Base-by-base conservation (phyloP, 2,113 vertebrate genomes). In the Mola mola region DNA sequence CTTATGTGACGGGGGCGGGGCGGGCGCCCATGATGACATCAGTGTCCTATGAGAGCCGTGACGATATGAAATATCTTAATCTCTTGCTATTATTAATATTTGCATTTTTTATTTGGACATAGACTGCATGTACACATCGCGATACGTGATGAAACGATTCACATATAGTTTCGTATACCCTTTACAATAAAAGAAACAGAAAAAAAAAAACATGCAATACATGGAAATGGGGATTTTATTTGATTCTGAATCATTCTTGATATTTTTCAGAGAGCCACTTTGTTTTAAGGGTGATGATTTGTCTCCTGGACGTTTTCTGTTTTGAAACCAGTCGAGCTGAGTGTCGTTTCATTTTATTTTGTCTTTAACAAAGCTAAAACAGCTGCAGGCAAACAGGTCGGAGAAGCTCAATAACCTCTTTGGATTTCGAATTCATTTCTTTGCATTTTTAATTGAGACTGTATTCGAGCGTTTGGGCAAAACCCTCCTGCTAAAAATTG, bases 101-200 rank as follows among this genome's bases (percentile, higher is more conserved):
- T 88, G 74, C 87, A 79, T 85, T 83, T n/a, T 84, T 84, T 68
- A 87, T 88, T 88, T 87, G 86, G 87, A 88, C 79, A 90, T 75
- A 88, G 88, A 86, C 86, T 92, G 92, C 91, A 92, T 92, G 92
- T 91, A 91, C 91, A 87, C 82, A 85, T 84, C 88, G 88, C 87
- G 88, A 89, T 87, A 85, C 82, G 81, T 79, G 83, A 89, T 72
- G 70, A 87, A 87, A 75, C 83, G 60, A 89, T 67, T 87, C 79
- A 87, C 70, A 61, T 90, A 92, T 92, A 91, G 90, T 92, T 92
- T 92, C 90, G 88, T 93, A 92, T 93, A 91, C 69, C 79, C 82
- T 92, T 92, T 90, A 87, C 89, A 93, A 93, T 92, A 92, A 93
- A 93, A 84, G 55, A 82, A 57, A 37, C 64, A 36, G 10, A 36